Evolutionary conservation across 2,113 vertebrate genomes (phyloP).

Genomic region (Pagrus major): DNA sequence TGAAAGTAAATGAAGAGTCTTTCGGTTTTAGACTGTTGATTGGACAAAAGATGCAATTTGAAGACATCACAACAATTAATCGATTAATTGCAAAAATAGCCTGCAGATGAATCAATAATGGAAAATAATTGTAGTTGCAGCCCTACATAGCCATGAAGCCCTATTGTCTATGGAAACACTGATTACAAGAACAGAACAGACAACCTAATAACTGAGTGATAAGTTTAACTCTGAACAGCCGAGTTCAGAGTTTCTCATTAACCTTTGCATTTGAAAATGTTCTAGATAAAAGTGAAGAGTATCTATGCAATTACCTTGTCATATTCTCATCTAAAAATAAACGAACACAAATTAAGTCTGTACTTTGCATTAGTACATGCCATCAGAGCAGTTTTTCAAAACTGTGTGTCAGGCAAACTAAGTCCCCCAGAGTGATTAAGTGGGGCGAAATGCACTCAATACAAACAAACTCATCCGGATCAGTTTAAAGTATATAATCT

Average conservation of each 20-base stretch:
- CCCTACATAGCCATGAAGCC: neutral
- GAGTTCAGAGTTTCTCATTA: constrained; percentile 59
- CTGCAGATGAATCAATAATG: no score
- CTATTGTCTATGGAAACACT: constrained; percentile 30
- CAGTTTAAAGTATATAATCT: neutral
- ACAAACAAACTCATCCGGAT: neutral
- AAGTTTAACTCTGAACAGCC: constrained; percentile 34
- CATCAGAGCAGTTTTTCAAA: constrained; percentile 2
- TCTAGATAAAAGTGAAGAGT: constrained; percentile 35
- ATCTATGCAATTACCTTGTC: constrained; percentile 39
- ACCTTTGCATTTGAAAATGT: constrained; percentile 52
- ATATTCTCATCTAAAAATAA: constrained; percentile 42
- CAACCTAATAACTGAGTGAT: constrained; percentile 33
- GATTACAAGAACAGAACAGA: constrained; percentile 36
- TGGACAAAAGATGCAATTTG: no score
- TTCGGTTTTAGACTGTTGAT: no score
- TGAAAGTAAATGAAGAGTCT: no score
- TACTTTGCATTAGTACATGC: constrained; percentile 23
- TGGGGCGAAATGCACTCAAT: constrained; percentile 9
- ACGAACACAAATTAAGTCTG: neutral
- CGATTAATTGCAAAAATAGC: no score
- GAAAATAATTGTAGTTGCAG: no score
- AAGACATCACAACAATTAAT: no score
- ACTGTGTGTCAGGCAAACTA: constrained; percentile 15
- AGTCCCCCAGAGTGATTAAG: neutral